Conservation (phyloP, 2,113 vertebrate genomes). For the Patagioenas fasciata region DNA sequence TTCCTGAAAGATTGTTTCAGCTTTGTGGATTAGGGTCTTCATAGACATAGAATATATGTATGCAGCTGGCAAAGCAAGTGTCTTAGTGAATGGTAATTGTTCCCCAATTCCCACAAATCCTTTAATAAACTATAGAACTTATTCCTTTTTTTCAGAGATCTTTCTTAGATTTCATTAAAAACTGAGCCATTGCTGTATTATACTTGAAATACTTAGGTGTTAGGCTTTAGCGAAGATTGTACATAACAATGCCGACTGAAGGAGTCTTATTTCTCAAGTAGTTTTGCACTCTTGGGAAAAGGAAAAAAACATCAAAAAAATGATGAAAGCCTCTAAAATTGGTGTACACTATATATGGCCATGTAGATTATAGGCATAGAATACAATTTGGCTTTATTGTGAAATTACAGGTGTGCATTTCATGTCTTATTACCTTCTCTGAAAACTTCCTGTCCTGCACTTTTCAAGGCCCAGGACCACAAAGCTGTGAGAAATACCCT, state of each 20-base stretch:
- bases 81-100: slow-evolving; percentile 25
- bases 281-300: not conserved
- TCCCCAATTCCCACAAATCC: slow-evolving; percentile 30
- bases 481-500: not conserved
- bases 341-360: not conserved
- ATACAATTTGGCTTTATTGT: not conserved
- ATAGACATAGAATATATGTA: not conserved
- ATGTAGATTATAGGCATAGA: not conserved
- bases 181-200: not conserved
- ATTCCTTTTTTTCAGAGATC: not conserved
- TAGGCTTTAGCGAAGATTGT: not conserved
- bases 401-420: not conserved
- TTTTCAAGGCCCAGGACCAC: not conserved
- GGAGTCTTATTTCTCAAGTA: not conserved
- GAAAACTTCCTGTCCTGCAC: not conserved
- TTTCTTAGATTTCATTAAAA: slow-evolving; percentile 20
- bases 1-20: slow-evolving; percentile 10
- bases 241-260: not conserved
- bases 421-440: not conserved
- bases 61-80: slow-evolving; percentile 42
- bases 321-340: not conserved
- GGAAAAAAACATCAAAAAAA: not conserved
- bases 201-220: not conserved
- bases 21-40: slow-evolving; percentile 16
- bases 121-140: not conserved